Conservation (phyloP, 2,113 vertebrate species). For the Platanista minor region DNA sequence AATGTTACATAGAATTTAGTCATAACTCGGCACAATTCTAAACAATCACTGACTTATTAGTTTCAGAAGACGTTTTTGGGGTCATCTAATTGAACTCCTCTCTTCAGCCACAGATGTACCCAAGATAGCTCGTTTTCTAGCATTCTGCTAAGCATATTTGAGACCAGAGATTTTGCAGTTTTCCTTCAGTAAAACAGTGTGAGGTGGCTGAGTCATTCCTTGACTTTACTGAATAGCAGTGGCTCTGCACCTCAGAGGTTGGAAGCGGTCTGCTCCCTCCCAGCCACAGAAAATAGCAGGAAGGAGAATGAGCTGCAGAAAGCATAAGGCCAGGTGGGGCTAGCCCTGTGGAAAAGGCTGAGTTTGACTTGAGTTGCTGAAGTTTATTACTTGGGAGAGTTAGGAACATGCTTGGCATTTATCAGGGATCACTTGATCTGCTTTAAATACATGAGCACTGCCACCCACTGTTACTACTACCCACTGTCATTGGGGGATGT, state of each 20-base stretch:
- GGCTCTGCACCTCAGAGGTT: conserved; percentile 35
- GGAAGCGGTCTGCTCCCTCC: background rate
- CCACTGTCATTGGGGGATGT: conserved; percentile 45
- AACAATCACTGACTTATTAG: background rate
- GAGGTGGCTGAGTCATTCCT: conserved; percentile 53
- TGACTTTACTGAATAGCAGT: background rate
- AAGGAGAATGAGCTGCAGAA: background rate
- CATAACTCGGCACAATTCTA: conserved; percentile 1
- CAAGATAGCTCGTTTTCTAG: background rate
- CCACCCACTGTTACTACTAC: conserved; percentile 56
- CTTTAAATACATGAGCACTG: conserved; percentile 56
- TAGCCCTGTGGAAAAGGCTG: background rate
- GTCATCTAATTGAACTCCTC: background rate
- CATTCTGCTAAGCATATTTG: conserved; percentile 4
- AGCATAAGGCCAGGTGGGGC: background rate
- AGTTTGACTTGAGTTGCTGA: background rate
- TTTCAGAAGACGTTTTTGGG: background rate
- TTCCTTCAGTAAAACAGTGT: conserved; percentile 34
- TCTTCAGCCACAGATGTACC: background rate
- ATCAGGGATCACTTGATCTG: conserved; percentile 45
- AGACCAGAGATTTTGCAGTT: conserved; percentile 39
- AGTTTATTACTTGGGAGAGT: conserved; percentile 17
- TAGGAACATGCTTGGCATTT: conserved; percentile 45
- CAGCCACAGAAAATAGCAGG: conserved; percentile 29
- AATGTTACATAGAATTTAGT: background rate